phyloP scores from a whole-genome alignment of 2,888 invertebrate species.

The Synergus gifuensis region DNA sequence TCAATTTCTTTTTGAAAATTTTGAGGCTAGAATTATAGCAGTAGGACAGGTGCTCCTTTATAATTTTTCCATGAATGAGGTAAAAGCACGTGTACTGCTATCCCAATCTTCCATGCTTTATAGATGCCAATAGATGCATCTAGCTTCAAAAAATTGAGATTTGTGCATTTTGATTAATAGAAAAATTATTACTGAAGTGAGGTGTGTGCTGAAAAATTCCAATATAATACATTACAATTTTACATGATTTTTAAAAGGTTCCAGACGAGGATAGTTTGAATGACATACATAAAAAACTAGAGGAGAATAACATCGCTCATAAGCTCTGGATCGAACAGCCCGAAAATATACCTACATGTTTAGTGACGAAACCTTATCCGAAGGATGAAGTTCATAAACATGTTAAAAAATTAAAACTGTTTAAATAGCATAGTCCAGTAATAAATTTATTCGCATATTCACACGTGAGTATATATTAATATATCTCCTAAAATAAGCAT shows the following conservation, averaged over 20 bases:
- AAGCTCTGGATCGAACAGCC: conserved; percentile 99
- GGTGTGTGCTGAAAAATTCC: no score
- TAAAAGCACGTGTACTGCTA: no score
- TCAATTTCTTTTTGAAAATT: no score
- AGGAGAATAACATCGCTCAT: conserved; percentile 87
- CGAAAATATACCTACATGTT: conserved; percentile 96
- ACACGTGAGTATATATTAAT: not conserved
- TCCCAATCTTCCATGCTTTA: no score
- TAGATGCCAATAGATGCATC: no score
- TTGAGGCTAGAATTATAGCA: no score
- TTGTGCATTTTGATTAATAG: no score
- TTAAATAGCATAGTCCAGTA: conserved; percentile 72
- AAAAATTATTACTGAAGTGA: no score
- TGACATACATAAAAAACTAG: conserved; percentile 84
- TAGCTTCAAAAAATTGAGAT: no score
- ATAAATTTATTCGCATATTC: conserved; percentile 13
- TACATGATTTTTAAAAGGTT: conserved; percentile 79
- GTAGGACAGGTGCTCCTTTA: no score
- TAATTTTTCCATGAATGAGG: no score
- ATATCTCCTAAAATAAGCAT: no score
- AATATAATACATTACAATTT: not conserved
- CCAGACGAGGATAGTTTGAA: conserved; percentile 87
- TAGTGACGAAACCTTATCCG: conserved; percentile 94
- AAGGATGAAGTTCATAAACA: conserved; percentile 90
- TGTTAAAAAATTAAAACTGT: conserved; percentile 92